Evolutionary conservation across 2,797 vertebrate genomes (phyloP).

Genomic region (Parauchenoglanis punctatus): DNA sequence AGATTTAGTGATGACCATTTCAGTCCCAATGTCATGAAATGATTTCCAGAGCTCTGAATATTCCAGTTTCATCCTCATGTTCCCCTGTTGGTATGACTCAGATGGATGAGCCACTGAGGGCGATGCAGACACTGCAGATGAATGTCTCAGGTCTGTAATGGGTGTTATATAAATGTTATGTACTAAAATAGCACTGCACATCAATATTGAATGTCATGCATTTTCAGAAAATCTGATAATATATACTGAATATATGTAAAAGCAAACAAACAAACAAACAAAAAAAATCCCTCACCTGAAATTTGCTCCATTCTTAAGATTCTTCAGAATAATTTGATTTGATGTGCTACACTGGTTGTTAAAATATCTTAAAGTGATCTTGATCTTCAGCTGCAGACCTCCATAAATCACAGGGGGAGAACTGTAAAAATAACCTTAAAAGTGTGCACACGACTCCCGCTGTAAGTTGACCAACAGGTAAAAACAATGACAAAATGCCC

Average conservation of each 20-base stretch:
- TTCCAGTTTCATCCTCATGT: constrained; percentile 80
- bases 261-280: neutral
- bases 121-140: constrained; percentile 58
- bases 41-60: constrained; percentile 84
- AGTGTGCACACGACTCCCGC: neutral
- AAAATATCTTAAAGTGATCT: neutral
- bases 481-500: constrained; percentile 29
- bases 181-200: neutral
- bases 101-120: constrained; percentile 64
- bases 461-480: constrained; percentile 5
- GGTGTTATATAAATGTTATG: neutral
- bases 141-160: constrained; percentile 58
- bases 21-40: constrained; percentile 84
- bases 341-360: neutral
- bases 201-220: neutral
- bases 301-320: constrained; percentile 30
- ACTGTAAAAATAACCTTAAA: neutral
- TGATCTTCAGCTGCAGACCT: neutral
- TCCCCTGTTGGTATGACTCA: constrained; percentile 75
- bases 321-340: neutral
- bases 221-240: neutral
- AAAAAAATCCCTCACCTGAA: constrained; percentile 34
- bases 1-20: constrained; percentile 92
- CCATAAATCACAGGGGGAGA: neutral
- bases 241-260: neutral